phyloP scores from a whole-genome alignment of 2,888 invertebrate genomes.

The Zygaena filipendulae region DNA sequence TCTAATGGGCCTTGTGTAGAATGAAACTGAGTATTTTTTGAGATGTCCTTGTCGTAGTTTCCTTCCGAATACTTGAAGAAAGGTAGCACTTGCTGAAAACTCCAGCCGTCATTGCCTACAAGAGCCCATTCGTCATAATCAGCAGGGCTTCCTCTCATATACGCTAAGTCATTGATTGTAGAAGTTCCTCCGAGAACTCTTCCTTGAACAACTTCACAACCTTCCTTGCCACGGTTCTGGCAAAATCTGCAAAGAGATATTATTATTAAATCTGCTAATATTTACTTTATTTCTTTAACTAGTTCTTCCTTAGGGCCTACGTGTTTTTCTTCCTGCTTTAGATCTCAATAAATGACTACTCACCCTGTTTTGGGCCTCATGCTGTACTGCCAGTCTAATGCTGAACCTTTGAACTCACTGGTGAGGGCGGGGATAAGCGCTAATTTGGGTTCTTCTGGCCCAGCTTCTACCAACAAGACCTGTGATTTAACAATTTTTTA shows the following conservation, averaged over 20 bases:
- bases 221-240: conserved; percentile 34
- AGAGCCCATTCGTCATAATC: conserved; percentile 59
- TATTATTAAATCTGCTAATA: conserved; percentile 27
- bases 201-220: conserved; percentile 55
- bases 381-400: conserved; percentile 48
- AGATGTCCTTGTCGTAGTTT: conserved; percentile 56
- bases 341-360: conserved; percentile 13
- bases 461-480: conserved; percentile 50
- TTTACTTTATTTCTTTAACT: no score
- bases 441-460: conserved; percentile 52
- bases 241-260: conserved; percentile 43
- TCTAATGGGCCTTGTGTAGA: conserved; percentile 56
- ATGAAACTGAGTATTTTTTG: conserved; percentile 49
- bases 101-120: conserved; percentile 53
- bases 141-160: conserved; percentile 53
- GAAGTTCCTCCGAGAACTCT: conserved; percentile 53
- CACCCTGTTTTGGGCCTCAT: conserved; percentile 58
- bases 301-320: not conserved
- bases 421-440: conserved; percentile 51
- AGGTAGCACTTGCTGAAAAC: conserved; percentile 42
- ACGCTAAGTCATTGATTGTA: conserved; percentile 55
- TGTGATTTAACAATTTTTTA: conserved; percentile 18
- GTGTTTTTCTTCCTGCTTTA: not conserved
- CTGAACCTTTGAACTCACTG: conserved; percentile 49
- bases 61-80: conserved; percentile 61